Evolutionary conservation across 2,888 invertebrate species (phyloP), one percentile per base, ranked within the genome.

Genomic region (Resseliella maxima): DNA sequence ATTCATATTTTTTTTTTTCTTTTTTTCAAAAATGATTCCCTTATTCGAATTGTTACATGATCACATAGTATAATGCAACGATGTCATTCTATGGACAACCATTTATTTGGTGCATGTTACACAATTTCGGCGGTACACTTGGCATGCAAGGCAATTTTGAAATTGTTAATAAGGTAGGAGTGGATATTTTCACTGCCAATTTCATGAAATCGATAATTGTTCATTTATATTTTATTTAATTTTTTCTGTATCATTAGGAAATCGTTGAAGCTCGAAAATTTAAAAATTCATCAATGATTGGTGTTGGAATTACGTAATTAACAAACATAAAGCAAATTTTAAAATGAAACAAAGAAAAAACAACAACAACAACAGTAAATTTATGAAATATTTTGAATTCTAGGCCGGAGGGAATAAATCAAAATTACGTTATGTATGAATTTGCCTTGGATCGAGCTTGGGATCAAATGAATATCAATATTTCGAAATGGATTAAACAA

Each of bases 101-200:
- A 0, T 99, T 96, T 90, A 95, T 99, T 87, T 99, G 98, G 98
- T 97, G 97, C 90, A 98, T 98, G 97, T 92, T 99, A 85, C 98
- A 98, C 89, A 97, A 99, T 90, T 99, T 98, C 90, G 99, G 99
- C 0, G 99, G 98, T 0, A 97, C 96, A 0, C 91, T 96, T 85
- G 97, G 97, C n/a, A 94, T 98, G 93, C 96, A 96, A 89, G 99
- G 99, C 5, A 95, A 95, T 0, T 92, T 95, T 72, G 92, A 94
- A 50, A 92, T 93, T n/a, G 94, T 98, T 10, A 95, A 95, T 89
- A 91, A 91, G 88, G 93, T 93, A 90, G 87, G 1, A 6, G 6
- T n/a, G n/a, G n/a, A n/a, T n/a, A n/a, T n/a, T n/a, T n/a, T n/a
- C n/a, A n/a, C n/a, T n/a, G n/a, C n/a, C n/a, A n/a, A n/a, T n/a